Conservation (phyloP, 2,113 vertebrate genomes). For the Sigmodon hispidus region DNA sequence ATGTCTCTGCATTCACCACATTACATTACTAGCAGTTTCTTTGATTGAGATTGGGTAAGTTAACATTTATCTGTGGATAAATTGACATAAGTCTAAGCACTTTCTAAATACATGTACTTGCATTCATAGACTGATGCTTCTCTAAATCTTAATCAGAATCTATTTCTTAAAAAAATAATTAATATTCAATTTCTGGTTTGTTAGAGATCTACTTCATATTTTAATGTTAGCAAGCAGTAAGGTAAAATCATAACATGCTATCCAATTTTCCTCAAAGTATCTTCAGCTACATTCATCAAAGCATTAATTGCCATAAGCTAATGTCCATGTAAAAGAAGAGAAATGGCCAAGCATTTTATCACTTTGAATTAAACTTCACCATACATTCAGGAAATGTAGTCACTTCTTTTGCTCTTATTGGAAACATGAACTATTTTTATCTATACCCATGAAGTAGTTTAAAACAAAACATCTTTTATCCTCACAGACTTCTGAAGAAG, state of each 20-base stretch:
- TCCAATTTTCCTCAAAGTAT: not conserved
- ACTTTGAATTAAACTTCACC: not conserved
- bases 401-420: not conserved
- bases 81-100: not conserved
- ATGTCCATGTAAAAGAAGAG: not conserved
- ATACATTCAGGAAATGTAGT: not conserved
- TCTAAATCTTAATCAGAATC: not conserved
- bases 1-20: not conserved
- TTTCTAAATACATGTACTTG: not conserved
- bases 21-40: not conserved
- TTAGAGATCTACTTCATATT: not conserved
- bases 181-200: not conserved
- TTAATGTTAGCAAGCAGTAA: not conserved
- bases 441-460: not conserved
- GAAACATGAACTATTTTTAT: not conserved
- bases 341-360: no score
- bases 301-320: not conserved
- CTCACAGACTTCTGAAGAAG: not conserved
- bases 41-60: not conserved
- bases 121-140: no score
- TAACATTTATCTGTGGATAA: not conserved
- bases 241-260: not conserved
- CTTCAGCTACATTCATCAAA: not conserved
- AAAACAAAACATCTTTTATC: not conserved
- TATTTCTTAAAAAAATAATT: not conserved